Percentiles rank a stretch among this genome's conserved stretches.
These are phyloP conservation scores for Dendrolimus pini DNA, from an alignment of 2,888 invertebrate genomes.

Conservation along the genomic window DNA sequence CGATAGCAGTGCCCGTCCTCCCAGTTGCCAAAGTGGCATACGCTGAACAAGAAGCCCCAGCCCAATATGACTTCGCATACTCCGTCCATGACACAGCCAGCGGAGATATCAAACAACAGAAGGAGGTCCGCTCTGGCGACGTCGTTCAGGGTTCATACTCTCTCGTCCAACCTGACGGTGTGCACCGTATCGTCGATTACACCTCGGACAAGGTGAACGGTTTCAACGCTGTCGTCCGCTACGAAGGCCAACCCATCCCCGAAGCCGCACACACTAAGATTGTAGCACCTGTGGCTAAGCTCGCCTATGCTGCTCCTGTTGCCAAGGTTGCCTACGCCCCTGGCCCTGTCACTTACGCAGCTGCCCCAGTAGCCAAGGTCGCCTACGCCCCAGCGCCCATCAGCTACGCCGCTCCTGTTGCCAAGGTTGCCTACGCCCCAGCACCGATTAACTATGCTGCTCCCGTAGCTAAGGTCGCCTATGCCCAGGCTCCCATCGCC, in stretches of 20 bases:
- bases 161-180: conserved; percentile 66
- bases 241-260: conserved; percentile 51
- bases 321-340: conserved; percentile 20
- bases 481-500: conserved; percentile 26
- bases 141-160: conserved; percentile 65
- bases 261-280: conserved; percentile 28
- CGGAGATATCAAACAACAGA: conserved; percentile 66
- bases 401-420: conserved; percentile 24
- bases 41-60: conserved; percentile 49
- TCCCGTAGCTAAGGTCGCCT: conserved; percentile 30
- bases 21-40: conserved; percentile 45
- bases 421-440: conserved; percentile 19
- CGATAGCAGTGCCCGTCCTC: conserved; percentile 32
- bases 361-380: conserved; percentile 27
- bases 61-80: conserved; percentile 62
- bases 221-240: conserved; percentile 64
- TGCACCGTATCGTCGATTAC: conserved; percentile 63
- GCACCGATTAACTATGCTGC: conserved; percentile 22
- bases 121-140: conserved; percentile 60
- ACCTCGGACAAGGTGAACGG: conserved; percentile 57
- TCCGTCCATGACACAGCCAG: conserved; percentile 53
- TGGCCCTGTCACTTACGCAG: conserved; percentile 19
- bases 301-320: conserved; percentile 29
- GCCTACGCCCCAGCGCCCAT: conserved; percentile 32
- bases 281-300: conserved; percentile 24